Conservation (phyloP, 1,140 invertebrate species). For the Scaptomyza graminum region DNA sequence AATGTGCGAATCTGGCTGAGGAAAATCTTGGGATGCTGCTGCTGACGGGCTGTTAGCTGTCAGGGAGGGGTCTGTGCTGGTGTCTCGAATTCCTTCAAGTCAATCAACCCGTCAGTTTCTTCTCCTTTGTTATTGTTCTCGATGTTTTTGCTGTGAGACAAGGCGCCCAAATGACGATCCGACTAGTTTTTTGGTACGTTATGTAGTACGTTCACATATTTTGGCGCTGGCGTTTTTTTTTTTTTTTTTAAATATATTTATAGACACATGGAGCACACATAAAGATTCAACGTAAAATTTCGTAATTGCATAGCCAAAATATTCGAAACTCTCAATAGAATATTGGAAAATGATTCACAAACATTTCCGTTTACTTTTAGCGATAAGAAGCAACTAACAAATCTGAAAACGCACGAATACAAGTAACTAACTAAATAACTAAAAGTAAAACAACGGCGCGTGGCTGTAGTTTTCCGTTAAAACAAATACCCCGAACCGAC, state of each 20-base stretch:
- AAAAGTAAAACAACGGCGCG: slow-evolving; percentile 1
- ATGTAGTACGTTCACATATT: slow-evolving; percentile 22
- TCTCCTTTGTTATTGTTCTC: slow-evolving; percentile 26
- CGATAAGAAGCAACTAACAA: slow-evolving; percentile 27
- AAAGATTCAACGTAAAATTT: slow-evolving; percentile 54
- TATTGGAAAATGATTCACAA: slow-evolving; percentile 11
- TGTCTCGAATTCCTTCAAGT: slow-evolving; percentile 71
- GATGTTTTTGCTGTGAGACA: slow-evolving; percentile 31
- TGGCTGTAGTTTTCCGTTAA: slow-evolving; percentile 72
- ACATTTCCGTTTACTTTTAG: slow-evolving; percentile 5
- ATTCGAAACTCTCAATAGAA: slow-evolving; percentile 3
- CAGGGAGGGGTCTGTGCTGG: neutral
- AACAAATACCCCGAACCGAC: slow-evolving; percentile 41
- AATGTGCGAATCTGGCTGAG: slow-evolving; percentile 5
- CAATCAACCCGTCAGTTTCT: slow-evolving; percentile 72
- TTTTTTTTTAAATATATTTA: slow-evolving; percentile 45
- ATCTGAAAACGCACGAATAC: slow-evolving; percentile 14
- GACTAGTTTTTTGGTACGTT: slow-evolving; percentile 6
- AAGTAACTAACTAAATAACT: neutral
- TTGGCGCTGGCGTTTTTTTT: slow-evolving; percentile 21
- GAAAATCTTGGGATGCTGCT: slow-evolving; percentile 27
- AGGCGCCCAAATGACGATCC: slow-evolving; percentile 4
- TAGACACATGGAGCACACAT: slow-evolving; percentile 67
- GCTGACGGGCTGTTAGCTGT: slow-evolving; percentile 16
- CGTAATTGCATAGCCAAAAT: slow-evolving; percentile 63